phyloP scores from a whole-genome alignment of 1,140 invertebrate genomes.

The Drosophila novamexicana region DNA sequence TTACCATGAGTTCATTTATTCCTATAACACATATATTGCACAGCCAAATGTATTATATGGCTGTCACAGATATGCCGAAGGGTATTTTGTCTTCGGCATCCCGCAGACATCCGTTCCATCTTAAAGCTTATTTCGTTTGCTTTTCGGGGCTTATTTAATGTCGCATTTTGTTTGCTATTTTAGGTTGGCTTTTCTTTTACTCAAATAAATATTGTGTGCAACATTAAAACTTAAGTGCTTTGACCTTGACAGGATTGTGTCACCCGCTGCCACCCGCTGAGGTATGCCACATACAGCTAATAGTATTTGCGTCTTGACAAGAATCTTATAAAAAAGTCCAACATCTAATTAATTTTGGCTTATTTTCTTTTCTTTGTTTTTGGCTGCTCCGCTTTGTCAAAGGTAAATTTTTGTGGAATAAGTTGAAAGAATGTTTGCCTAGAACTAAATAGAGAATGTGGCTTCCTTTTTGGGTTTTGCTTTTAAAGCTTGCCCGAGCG shows the following conservation, averaged over 20 bases:
- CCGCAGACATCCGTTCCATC: too few species aligned
- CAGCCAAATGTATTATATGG: too few species aligned
- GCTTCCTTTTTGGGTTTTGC: not conserved
- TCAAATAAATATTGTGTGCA: constrained; percentile 61
- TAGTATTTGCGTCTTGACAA: not conserved
- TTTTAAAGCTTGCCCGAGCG: not conserved
- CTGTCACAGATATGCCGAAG: not conserved
- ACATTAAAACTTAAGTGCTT: constrained; percentile 71
- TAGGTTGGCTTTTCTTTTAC: constrained; percentile 42
- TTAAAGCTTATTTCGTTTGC: constrained; percentile 6
- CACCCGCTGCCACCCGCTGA: not conserved
- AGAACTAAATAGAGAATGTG: not conserved
- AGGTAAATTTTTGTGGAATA: too few species aligned
- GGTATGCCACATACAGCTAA: not conserved
- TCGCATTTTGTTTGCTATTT: constrained; percentile 56
- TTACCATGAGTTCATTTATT: too few species aligned
- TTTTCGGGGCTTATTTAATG: constrained; percentile 50
- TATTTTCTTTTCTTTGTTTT: constrained; percentile 7
- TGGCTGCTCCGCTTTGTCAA: too few species aligned
- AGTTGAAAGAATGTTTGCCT: too few species aligned
- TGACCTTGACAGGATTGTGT: constrained; percentile 42
- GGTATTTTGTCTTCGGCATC: not conserved
- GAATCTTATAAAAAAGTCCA: constrained; percentile 8
- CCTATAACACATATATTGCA: too few species aligned
- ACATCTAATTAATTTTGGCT: constrained; percentile 26